phyloP scores from a whole-genome alignment of 2,113 vertebrate genomes.

The Ceyx melanurus region DNA sequence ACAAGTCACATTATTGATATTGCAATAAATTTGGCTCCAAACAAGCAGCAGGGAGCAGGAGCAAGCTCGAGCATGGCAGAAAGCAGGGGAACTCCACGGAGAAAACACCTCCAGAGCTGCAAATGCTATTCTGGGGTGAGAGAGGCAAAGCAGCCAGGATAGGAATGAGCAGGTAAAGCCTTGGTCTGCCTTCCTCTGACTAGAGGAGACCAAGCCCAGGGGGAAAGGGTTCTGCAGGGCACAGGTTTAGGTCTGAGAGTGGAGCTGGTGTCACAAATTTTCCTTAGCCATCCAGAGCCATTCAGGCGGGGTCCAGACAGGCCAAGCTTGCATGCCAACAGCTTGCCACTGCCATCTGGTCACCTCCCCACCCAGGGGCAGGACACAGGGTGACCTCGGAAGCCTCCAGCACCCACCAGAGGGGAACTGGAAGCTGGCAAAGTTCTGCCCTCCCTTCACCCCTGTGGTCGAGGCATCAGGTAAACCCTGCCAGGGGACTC shows the following conservation, averaged over 20 bases:
- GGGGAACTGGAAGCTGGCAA: fast-evolving
- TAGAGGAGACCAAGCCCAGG: not conserved
- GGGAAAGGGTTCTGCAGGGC: not conserved
- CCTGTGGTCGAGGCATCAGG: not conserved
- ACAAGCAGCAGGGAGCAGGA: conserved; percentile 8
- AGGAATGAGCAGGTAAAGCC: not conserved
- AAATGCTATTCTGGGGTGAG: not conserved
- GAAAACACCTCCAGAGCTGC: not conserved
- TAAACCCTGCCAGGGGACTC: not conserved
- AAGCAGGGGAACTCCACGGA: not conserved
- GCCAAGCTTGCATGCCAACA: not conserved
- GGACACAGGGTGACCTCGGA: not conserved
- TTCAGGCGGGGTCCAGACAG: not conserved
- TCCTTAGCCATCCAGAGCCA: not conserved
- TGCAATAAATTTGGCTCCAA: conserved; percentile 67
- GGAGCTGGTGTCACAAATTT: fast-evolving
- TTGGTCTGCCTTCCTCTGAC: not conserved
- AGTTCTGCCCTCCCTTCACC: not conserved
- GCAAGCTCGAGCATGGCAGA: not conserved
- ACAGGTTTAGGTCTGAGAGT: not conserved
- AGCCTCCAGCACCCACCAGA: not conserved
- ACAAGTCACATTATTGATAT: conserved; percentile 68
- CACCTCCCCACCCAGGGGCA: not conserved
- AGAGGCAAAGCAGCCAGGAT: not conserved
- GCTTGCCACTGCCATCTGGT: not conserved